phyloP scores from a whole-genome alignment of 2,797 vertebrate species.

The Chrosomus eos region DNA sequence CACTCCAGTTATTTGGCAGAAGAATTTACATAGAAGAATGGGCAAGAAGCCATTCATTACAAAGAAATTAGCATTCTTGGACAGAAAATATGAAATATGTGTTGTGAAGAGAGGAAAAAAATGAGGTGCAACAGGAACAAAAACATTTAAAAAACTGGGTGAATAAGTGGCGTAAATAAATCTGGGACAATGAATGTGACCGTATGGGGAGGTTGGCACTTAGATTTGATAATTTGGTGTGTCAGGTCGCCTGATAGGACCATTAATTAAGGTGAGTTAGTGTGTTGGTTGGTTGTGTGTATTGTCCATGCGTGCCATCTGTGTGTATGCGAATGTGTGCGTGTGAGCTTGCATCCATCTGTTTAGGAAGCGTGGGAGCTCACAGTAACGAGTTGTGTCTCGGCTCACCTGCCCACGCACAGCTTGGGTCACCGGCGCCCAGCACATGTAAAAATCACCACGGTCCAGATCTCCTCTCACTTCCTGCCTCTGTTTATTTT shows the following conservation, averaged over 20 bases:
- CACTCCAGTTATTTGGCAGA: constrained; percentile 30
- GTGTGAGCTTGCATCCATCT: constrained; percentile 56
- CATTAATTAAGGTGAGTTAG: constrained; percentile 44
- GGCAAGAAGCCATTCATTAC: constrained; percentile 29
- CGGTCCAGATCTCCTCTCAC: constrained; percentile 34
- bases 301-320: constrained; percentile 38
- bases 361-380: constrained; percentile 64
- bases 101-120: constrained; percentile 18
- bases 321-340: constrained; percentile 47
- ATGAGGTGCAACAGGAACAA: neutral
- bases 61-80: constrained; percentile 34
- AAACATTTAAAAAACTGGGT: neutral
- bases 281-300: constrained; percentile 42
- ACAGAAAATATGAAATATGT: neutral
- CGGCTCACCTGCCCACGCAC: constrained; percentile 61
- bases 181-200: constrained; percentile 27
- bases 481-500: constrained; percentile 34
- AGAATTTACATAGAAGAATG: constrained; percentile 15
- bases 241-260: constrained; percentile 38
- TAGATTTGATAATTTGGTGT: constrained; percentile 35
- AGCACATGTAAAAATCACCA: constrained; percentile 51
- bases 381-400: constrained; percentile 63
- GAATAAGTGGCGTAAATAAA: constrained; percentile 20
- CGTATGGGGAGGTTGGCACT: constrained; percentile 31
- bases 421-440: constrained; percentile 58